Evolutionary conservation across 2,113 vertebrate species (phyloP), one percentile per base, ranked within the genome.

Genomic region (Callipepla californica): DNA sequence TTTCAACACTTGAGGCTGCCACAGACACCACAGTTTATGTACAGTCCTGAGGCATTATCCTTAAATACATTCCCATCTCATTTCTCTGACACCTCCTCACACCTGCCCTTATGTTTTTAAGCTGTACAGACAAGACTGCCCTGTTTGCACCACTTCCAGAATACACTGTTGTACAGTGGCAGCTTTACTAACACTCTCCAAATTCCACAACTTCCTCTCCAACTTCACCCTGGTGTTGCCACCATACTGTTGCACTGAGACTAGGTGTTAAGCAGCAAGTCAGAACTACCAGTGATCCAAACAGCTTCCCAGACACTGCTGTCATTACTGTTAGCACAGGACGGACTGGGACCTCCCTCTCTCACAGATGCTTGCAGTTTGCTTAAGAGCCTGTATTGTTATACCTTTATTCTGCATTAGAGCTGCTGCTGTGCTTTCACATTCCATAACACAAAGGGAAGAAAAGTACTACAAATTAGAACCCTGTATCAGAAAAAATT

Each of bases 161-260:
- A n/a, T 23, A 51, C 3, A 2, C 16, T 44, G 28, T 38, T 50
- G 30, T 62, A 26, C 23, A 36, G 18, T 61, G 32, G 32, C 19
- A 73, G 36, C 26, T 84, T 75, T 75, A 38, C 45, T 61, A 74
- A 55, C 7, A 25, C 70, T 21, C 7, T n/a, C 22, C 44, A 47
- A 5, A 44, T 65, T 47, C 73, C 69, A 79, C 0, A 68, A 25
- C 47, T 75, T 42, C 61, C 55, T 51, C 68, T 66, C 75, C 0
- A 72, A 21, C 47, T 67, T 42, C 61, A 78, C 2, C 4, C 30
- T 16, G 25, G 15, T 34, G 59, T 40, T 55, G 44, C 28, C 66
- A 89, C 22, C 55, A 58, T 1, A 0, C 2, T 82, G 62, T 1
- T 79, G 28, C 4, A 0, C 0, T 48, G 44, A 81, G 23, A 68